Base-by-base conservation (phyloP, 2,888 invertebrate species). In the Mimachlamys varia region DNA sequence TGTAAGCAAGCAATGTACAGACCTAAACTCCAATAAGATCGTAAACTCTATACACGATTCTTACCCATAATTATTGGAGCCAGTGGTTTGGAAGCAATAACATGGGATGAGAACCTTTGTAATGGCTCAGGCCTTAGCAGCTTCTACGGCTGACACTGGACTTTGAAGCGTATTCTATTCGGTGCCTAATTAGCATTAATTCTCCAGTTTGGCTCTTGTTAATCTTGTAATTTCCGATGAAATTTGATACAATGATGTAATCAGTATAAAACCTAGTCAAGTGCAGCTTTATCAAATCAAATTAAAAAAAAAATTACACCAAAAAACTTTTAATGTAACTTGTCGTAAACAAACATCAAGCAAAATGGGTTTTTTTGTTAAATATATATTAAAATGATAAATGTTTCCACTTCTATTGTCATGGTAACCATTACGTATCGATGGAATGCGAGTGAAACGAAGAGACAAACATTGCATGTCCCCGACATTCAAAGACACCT, bases 131-230 rank as follows among this genome's bases (percentile, higher is more conserved):
- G 76, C 76, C 76, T 76, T 76, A 22, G 27, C 12, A 76, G 76
- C 33, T n/a, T n/a, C n/a, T 33, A 12, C 5, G 27, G 76, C 33
- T 76, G 76, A 76, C 76, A 76, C 76, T 33, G 33, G 76, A 76
- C 76, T 76, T 76, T 76, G 76, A 76, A 76, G 76, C 76, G 22
- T 76, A 76, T 27, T 76, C 76, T 76, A 22, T 76, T 27, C 27
- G 7, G 76, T 10, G 76, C 76, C 76, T 76, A 76, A 76, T 76
- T 76, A 76, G 76, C 76, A 76, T 76, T 76, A 76, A 76, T 76
- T 76, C 76, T 76, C 4, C 33, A 33, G 76, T 76, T 76, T 76
- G 76, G 33, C 33, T 76, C 76, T 76, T 76, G 76, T 76, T 76
- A 76, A 76, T 76, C 76, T 76, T 22, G 76, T 76, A 76, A 76